Conservation (phyloP, 2,888 invertebrate species). For the Alentia gelatinosa region DNA sequence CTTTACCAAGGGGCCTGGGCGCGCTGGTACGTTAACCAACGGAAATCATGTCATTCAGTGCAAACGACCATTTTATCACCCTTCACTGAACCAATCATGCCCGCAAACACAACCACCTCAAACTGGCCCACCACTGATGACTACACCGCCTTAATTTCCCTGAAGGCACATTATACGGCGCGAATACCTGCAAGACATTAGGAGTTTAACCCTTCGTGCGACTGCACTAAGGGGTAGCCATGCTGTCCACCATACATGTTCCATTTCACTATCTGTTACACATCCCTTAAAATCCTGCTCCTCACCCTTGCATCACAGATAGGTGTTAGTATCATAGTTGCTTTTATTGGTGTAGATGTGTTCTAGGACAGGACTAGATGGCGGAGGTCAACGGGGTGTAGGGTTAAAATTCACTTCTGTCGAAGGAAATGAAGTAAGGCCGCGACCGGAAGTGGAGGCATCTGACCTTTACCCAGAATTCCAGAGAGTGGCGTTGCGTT, state of each 20-base stretch:
- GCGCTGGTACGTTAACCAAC: background rate
- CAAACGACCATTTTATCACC: background rate
- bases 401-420: background rate
- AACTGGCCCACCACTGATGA: background rate
- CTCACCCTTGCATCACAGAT: no score
- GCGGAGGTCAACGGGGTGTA: no score
- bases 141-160: slow-evolving; percentile 30
- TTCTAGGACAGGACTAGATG: no score
- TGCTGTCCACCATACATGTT: no score
- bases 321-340: no score
- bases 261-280: no score
- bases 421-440: background rate
- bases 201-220: background rate
- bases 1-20: background rate
- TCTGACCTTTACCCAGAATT: background rate
- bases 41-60: slow-evolving; percentile 21
- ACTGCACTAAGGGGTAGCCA: no score
- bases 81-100: background rate
- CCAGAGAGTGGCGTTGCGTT: background rate
- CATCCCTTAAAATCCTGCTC: no score
- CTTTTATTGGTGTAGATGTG: no score
- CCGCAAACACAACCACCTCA: slow-evolving; percentile 11
- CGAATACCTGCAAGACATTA: slow-evolving; percentile 41
- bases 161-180: background rate
- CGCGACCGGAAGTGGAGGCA: background rate